phyloP scores from a whole-genome alignment of 2,797 vertebrate genomes.

The Sebastes dallii region DNA sequence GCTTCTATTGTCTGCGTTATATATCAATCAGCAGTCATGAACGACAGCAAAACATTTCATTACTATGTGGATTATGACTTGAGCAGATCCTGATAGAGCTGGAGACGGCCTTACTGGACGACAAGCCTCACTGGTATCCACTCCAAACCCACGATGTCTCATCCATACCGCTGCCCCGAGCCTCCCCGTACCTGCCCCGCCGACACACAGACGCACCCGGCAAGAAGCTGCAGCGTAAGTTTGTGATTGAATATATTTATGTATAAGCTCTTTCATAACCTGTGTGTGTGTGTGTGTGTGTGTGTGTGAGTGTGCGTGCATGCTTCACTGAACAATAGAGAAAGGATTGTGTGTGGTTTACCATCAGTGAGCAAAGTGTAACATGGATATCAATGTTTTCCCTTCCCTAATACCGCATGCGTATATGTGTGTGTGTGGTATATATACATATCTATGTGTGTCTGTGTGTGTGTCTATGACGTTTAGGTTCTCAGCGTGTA shows the following conservation, averaged over 20 bases:
- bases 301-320: background rate
- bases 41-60: background rate
- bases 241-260: background rate
- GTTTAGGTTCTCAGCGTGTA: conserved; percentile 97
- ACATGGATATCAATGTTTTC: conserved; percentile 25
- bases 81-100: conserved; percentile 95
- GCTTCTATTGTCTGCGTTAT: background rate
- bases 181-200: conserved; percentile 94
- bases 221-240: conserved; percentile 98
- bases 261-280: background rate
- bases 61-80: background rate
- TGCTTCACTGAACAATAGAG: background rate
- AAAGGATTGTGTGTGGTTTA: background rate
- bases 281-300: conserved; percentile 15
- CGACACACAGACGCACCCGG: conserved; percentile 89
- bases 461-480: conserved; percentile 55
- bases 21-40: background rate
- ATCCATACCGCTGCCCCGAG: conserved; percentile 95
- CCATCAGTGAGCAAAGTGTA: background rate
- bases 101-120: conserved; percentile 97
- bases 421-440: conserved; percentile 22
- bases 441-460: conserved; percentile 23
- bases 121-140: conserved; percentile 99
- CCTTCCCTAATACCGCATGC: conserved; percentile 31
- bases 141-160: conserved; percentile 97